Evolutionary conservation across 2,888 invertebrate genomes (phyloP).

Genomic region (Amphipyra tragopoginis): DNA sequence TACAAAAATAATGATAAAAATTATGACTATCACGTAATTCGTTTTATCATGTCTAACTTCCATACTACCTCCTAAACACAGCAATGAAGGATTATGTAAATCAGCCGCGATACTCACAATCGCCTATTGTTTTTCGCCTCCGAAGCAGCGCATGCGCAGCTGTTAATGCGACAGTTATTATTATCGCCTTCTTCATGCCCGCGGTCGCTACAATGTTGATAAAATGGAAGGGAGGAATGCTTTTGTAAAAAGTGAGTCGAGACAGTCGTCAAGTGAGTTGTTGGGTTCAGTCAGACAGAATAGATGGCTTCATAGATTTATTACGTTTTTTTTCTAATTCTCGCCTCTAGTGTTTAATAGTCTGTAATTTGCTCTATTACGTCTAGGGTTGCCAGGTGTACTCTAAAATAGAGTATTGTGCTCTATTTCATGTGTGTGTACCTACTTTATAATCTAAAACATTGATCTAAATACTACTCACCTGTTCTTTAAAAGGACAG

Average conservation of each 20-base stretch:
- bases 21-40: not conserved
- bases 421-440: too few relatives aligned
- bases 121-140: conserved; percentile 64
- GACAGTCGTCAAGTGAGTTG: conserved; percentile 22
- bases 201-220: conserved; percentile 7
- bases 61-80: conserved; percentile 9
- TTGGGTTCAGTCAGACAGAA: conserved; percentile 16
- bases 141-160: conserved; percentile 50
- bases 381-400: too few relatives aligned
- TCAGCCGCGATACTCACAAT: conserved; percentile 50
- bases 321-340: conserved; percentile 6
- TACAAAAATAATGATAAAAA: too few relatives aligned
- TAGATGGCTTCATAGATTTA: conserved; percentile 11
- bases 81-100: conserved; percentile 33
- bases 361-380: conserved; percentile 14
- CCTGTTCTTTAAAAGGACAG: too few relatives aligned
- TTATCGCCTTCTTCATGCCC: conserved; percentile 38
- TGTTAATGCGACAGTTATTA: conserved; percentile 62
- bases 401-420: too few relatives aligned
- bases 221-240: conserved; percentile 25
- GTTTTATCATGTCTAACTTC: not conserved
- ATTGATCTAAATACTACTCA: too few relatives aligned
- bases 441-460: too few relatives aligned
- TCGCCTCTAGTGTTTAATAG: conserved; percentile 8
- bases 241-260: conserved; percentile 28